Conservation (phyloP, 2,888 invertebrate species). For the Eumacrocentrus americanus region DNA sequence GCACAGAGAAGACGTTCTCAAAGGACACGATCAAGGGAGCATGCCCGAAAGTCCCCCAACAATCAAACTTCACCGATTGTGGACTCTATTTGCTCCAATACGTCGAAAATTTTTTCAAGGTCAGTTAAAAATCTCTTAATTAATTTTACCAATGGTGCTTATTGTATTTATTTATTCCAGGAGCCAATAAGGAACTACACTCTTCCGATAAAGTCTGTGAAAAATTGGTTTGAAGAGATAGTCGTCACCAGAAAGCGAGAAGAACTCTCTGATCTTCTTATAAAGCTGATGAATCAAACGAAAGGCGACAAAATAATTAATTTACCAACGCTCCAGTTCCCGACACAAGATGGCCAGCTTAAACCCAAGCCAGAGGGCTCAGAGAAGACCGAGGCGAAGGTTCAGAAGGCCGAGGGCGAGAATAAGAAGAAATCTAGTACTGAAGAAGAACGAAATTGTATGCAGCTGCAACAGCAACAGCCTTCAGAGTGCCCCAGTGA, state of each 20-base stretch:
- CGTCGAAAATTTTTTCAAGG: constrained; percentile 94
- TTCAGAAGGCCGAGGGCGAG: constrained; percentile 37
- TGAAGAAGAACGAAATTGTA: constrained; percentile 36
- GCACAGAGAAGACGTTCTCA: constrained; percentile 73
- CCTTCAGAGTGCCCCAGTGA: constrained; percentile 23
- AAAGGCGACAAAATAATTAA: constrained; percentile 70
- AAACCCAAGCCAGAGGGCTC: constrained; percentile 47
- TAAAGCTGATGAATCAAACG: constrained; percentile 74
- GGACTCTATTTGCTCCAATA: constrained; percentile 95
- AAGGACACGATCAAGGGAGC: constrained; percentile 86
- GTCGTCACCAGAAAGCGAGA: constrained; percentile 84
- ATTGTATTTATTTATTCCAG: constrained; percentile 63
- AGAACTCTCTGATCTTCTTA: constrained; percentile 81
- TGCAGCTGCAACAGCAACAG: background rate
- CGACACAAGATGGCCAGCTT: constrained; percentile 73
- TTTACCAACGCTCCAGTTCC: constrained; percentile 76
- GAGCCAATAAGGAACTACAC: constrained; percentile 82
- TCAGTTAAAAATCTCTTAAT: constrained; percentile 53
- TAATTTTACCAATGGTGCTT: constrained; percentile 27
- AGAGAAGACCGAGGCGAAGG: constrained; percentile 37
- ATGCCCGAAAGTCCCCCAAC: constrained; percentile 94
- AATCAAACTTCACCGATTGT: constrained; percentile 96
- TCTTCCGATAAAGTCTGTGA: constrained; percentile 81
- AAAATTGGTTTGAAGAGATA: constrained; percentile 87
- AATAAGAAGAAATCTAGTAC: constrained; percentile 36